Evolutionary conservation across 2,888 invertebrate species (phyloP).

Genomic region (Andrena haemorrhoa): DNA sequence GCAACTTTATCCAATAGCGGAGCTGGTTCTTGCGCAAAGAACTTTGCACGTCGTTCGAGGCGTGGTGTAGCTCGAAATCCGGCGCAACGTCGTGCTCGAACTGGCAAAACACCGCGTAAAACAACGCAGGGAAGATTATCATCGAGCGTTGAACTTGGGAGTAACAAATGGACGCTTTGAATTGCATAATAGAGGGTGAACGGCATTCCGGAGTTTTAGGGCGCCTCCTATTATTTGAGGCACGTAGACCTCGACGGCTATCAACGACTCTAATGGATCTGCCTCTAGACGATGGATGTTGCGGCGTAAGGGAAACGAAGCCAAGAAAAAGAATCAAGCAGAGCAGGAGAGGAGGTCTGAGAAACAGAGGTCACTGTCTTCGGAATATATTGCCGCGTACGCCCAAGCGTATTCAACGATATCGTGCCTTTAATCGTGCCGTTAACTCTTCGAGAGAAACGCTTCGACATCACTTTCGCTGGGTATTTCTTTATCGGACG

Average conservation of each 20-base stretch:
- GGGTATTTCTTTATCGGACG: slow-evolving; percentile 20
- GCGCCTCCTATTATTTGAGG: slow-evolving; percentile 25
- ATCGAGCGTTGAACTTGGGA: slow-evolving; percentile 1
- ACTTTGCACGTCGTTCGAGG: slow-evolving; percentile 37
- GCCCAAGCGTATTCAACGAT: slow-evolving; percentile 29
- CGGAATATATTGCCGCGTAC: slow-evolving; percentile 53
- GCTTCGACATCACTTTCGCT: slow-evolving; percentile 18
- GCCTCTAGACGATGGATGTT: slow-evolving; percentile 49
- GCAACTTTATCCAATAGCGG: slow-evolving; percentile 49
- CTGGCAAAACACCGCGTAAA: slow-evolving; percentile 25
- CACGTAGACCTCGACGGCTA: slow-evolving; percentile 5
- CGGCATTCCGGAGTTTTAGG: background rate
- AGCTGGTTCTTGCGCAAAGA: slow-evolving; percentile 44
- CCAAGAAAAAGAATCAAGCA: slow-evolving; percentile 31
- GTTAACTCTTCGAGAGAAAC: slow-evolving; percentile 16
- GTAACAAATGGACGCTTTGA: slow-evolving; percentile 22
- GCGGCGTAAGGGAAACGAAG: slow-evolving; percentile 24
- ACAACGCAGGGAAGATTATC: slow-evolving; percentile 11
- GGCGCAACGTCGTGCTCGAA: slow-evolving; percentile 10
- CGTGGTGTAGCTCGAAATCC: background rate
- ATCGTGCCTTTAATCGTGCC: slow-evolving; percentile 22
- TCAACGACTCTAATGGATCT: slow-evolving; percentile 56
- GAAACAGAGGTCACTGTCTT: slow-evolving; percentile 58
- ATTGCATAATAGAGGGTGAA: background rate
- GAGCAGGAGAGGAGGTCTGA: slow-evolving; percentile 20